Evolutionary conservation across 2,888 invertebrate genomes (phyloP).

Genomic region (Eremobia ochroleuca): DNA sequence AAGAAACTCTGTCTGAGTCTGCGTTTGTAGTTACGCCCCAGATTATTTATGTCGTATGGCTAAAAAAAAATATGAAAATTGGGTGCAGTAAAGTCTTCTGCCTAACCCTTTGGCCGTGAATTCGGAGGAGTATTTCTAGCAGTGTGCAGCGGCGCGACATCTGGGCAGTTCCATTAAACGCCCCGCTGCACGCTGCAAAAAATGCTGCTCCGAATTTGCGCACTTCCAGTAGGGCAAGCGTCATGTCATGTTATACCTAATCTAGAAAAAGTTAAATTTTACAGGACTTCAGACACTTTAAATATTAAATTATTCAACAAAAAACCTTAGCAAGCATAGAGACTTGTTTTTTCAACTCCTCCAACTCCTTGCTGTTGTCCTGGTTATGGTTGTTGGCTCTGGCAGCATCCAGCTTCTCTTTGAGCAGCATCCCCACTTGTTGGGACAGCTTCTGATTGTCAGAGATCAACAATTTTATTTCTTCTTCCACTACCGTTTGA

Average conservation of each 20-base stretch:
- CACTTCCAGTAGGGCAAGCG: background rate
- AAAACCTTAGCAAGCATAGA: conserved; percentile 76
- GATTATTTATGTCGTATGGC: background rate
- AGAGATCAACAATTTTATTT: conserved; percentile 83
- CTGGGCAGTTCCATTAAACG: background rate
- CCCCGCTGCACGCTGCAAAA: background rate
- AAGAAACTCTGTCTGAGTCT: too few species aligned
- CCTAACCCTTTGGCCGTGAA: background rate
- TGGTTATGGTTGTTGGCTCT: conserved; percentile 71
- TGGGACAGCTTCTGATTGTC: conserved; percentile 87
- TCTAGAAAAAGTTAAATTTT: background rate
- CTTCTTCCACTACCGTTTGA: conserved; percentile 83
- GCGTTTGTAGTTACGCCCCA: too few species aligned
- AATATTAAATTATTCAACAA: background rate
- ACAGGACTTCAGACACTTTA: background rate
- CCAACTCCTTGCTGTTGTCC: conserved; percentile 78
- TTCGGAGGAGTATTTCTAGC: background rate
- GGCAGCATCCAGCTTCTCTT: conserved; percentile 81
- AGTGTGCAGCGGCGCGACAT: background rate
- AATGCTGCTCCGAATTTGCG: background rate
- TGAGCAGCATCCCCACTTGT: conserved; percentile 83
- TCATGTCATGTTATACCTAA: background rate
- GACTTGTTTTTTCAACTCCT: conserved; percentile 82
- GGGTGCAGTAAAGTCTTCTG: background rate
- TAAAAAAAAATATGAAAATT: background rate